A percentile compares a stretch with the other conserved stretches of the same genome.
phyloP scores from a whole-genome alignment of 1,140 invertebrate species.

The Lamellibrachia luymesi region DNA sequence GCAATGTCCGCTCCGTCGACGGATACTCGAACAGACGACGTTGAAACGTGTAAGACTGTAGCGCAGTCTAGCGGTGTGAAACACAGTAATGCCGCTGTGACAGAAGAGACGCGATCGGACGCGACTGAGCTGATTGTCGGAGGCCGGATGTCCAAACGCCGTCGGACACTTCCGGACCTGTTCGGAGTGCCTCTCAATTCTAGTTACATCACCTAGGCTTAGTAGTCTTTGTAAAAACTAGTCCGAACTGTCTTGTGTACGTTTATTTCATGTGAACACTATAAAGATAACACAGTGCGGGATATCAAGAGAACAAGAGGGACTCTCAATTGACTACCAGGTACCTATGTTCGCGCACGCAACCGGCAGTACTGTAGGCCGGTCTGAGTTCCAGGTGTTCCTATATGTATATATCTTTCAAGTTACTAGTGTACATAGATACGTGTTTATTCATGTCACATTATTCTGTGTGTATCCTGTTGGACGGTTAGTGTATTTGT shows the following conservation, averaged over 20 bases:
- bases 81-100: neutral
- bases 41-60: neutral
- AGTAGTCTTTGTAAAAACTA: neutral
- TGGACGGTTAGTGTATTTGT: neutral
- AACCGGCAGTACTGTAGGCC: neutral
- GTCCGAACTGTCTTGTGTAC: neutral
- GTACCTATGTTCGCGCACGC: neutral
- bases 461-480: neutral
- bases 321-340: neutral
- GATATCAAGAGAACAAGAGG: neutral
- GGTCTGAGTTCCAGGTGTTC: neutral
- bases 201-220: neutral
- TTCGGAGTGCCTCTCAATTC: neutral
- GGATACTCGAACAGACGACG: neutral
- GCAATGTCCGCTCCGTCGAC: neutral
- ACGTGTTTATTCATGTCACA: neutral
- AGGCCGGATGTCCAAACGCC: neutral
- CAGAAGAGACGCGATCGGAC: neutral
- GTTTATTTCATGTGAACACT: neutral
- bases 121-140: neutral
- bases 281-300: neutral
- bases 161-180: neutral
- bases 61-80: neutral
- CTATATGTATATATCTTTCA: neutral
- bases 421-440: neutral